These are phyloP conservation scores for Sinonovacula constricta DNA, from an alignment of 1,140 invertebrate species.

Conservation along the genomic window DNA sequence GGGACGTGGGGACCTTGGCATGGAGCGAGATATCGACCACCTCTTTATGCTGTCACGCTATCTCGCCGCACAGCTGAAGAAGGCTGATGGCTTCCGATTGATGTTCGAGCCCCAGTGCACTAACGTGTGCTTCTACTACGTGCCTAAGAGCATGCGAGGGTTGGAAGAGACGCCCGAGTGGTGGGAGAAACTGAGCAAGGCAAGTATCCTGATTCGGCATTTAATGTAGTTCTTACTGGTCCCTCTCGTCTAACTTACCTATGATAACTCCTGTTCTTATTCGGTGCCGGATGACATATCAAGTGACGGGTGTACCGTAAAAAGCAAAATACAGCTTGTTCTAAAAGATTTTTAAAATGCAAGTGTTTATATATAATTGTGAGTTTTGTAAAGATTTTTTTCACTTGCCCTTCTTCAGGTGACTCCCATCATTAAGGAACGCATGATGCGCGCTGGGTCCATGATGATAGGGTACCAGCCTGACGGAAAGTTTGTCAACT, in stretches of 20 bases:
- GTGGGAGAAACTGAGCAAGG: constrained; percentile 91
- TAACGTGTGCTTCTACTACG: constrained; percentile 99
- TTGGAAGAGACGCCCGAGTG: constrained; percentile 88
- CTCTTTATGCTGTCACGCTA: constrained; percentile 56
- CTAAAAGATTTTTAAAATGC: too few relatives aligned
- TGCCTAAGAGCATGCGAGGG: constrained; percentile 90
- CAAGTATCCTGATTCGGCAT: too few relatives aligned
- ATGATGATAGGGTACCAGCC: constrained; percentile 99
- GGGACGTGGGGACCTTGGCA: constrained; percentile 81
- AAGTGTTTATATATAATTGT: too few relatives aligned
- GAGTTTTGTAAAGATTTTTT: too few relatives aligned
- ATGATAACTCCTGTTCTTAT: too few relatives aligned
- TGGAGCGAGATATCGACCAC: constrained; percentile 62
- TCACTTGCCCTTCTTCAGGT: constrained; percentile 82
- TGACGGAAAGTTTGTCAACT: constrained; percentile 93
- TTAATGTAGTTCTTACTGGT: too few relatives aligned
- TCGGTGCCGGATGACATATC: too few relatives aligned
- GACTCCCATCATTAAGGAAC: constrained; percentile 93
- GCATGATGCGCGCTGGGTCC: constrained; percentile 98
- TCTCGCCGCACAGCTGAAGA: constrained; percentile 32
- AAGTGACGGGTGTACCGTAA: too few relatives aligned
- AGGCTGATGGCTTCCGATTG: constrained; percentile 36
- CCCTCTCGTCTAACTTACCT: too few relatives aligned
- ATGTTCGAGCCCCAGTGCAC: constrained; percentile 88
- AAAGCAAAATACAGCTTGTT: too few relatives aligned